A percentile compares a stretch with the other conserved stretches of the same genome.
phyloP scores from a whole-genome alignment of 2,113 vertebrate genomes.

The Gulo gulo region DNA sequence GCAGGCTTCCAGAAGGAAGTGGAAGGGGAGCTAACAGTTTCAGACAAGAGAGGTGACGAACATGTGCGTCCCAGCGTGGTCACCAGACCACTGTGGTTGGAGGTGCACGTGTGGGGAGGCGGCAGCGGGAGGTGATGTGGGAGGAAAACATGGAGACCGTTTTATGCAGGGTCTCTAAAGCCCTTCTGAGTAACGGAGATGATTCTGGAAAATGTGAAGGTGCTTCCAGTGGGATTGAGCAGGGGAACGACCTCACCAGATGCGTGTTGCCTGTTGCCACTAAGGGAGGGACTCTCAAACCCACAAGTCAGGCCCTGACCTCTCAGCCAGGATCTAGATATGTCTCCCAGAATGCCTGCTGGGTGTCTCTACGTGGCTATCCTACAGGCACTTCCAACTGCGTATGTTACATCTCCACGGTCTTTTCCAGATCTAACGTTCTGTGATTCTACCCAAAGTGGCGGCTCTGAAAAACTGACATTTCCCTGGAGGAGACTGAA shows the following conservation, averaged over 20 bases:
- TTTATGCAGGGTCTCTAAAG: background rate
- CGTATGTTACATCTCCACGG: background rate
- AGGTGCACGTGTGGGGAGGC: background rate
- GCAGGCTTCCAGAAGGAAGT: background rate
- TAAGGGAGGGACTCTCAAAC: background rate
- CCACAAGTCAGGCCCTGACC: background rate
- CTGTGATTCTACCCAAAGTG: background rate
- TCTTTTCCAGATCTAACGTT: background rate
- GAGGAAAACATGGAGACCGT: background rate
- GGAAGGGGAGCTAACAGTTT: background rate
- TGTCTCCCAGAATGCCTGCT: background rate
- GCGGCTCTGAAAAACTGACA: background rate
- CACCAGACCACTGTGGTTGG: background rate
- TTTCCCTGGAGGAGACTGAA: slow-evolving; percentile 16
- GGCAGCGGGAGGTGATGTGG: rapidly evolving
- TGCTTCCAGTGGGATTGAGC: background rate
- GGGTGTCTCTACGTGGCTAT: background rate
- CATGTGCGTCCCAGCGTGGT: rapidly evolving
- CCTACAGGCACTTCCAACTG: background rate
- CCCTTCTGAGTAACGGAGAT: background rate
- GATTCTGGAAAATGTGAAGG: background rate
- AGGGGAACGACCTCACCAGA: background rate
- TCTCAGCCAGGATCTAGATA: background rate
- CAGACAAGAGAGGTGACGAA: background rate
- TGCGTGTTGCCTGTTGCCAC: background rate